A percentile compares a stretch with the other conserved stretches of the same genome.
These are phyloP conservation scores for Trichechus manatus DNA, from an alignment of 2,113 vertebrate species.

Conservation along the genomic window DNA sequence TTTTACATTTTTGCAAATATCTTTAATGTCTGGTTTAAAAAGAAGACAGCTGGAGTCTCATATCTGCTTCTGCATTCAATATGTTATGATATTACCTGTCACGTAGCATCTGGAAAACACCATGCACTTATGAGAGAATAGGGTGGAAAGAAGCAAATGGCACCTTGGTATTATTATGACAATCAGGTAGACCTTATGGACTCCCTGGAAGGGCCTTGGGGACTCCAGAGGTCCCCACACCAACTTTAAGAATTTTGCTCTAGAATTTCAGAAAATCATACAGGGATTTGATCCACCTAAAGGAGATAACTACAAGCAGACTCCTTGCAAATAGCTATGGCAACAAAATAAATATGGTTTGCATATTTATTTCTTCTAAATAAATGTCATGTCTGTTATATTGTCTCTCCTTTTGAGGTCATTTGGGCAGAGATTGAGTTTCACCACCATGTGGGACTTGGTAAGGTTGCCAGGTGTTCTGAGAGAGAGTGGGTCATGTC, in stretches of 20 bases:
- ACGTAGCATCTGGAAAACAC: background rate
- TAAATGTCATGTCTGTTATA: background rate
- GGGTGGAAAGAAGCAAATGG: background rate
- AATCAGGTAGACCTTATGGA: background rate
- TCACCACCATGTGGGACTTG: background rate
- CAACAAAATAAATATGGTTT: background rate
- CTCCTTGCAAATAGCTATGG: background rate
- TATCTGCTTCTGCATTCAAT: background rate
- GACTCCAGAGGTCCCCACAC: background rate
- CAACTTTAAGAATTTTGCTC: background rate
- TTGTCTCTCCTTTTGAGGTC: background rate
- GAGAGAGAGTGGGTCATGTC: background rate
- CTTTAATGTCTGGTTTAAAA: background rate
- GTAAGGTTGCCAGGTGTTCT: background rate
- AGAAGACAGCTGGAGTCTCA: background rate
- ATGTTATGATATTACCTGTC: background rate
- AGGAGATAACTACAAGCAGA: background rate
- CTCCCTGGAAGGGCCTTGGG: background rate
- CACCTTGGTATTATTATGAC: background rate
- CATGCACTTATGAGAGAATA: background rate
- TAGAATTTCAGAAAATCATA: background rate
- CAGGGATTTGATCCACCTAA: background rate
- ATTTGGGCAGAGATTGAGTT: background rate
- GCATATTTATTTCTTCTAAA: slow-evolving; percentile 25
- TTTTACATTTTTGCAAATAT: slow-evolving; percentile 19